Conservation (phyloP, 2,888 invertebrate species). For the Lacanobia wlatinum region DNA sequence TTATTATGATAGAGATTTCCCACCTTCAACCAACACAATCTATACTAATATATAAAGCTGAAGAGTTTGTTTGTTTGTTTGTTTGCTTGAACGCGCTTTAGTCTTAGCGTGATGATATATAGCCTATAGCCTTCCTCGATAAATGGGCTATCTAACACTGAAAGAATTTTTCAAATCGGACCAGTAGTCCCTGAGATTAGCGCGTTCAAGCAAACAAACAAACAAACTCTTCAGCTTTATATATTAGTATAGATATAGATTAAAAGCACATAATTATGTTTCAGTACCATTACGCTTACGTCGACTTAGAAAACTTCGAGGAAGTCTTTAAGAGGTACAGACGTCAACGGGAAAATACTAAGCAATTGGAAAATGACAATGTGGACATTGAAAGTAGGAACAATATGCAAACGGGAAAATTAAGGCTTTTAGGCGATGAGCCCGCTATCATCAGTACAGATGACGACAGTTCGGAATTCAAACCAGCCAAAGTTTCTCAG, state of each 20-base stretch:
- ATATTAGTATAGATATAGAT: too few relatives aligned
- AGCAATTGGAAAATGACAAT: not conserved
- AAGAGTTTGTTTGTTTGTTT: too few relatives aligned
- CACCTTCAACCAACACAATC: too few relatives aligned
- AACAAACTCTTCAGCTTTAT: too few relatives aligned
- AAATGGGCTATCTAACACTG: too few relatives aligned
- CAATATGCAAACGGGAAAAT: not conserved
- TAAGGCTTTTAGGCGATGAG: not conserved
- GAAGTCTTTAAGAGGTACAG: slow-evolving; percentile 15
- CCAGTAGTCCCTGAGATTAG: too few relatives aligned
- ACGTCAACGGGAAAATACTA: slow-evolving; percentile 10
- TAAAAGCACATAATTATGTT: slow-evolving; percentile 1
- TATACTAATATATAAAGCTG: too few relatives aligned
- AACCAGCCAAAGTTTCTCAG: not conserved
- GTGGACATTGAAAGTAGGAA: not conserved
- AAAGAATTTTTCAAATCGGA: too few relatives aligned
- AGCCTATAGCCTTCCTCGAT: too few relatives aligned
- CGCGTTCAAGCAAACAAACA: too few relatives aligned
- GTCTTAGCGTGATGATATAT: too few relatives aligned
- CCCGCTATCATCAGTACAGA: not conserved
- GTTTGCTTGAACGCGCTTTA: too few relatives aligned
- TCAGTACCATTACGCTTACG: slow-evolving; percentile 52
- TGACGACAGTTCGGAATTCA: not conserved
- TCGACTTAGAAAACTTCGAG: slow-evolving; percentile 42
- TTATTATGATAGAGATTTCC: not conserved